Evolutionary conservation across 2,888 invertebrate species (phyloP), one percentile per base, ranked within the genome.

Genomic region (Polietes domitor): DNA sequence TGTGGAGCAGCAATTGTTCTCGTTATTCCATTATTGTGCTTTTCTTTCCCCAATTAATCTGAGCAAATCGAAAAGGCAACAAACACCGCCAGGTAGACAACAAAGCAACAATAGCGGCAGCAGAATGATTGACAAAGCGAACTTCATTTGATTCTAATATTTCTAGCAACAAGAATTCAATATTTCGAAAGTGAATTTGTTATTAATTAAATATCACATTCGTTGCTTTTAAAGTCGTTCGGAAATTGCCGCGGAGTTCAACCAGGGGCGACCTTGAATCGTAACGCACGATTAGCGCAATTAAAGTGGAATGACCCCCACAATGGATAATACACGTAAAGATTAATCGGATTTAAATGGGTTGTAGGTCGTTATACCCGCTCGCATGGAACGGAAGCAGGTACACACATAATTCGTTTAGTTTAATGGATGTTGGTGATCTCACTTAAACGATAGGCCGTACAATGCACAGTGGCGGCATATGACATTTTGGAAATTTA

Each of bases 251-350:
- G 19, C 15, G 58, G 26, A 5, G 37, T 72, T 68, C 15, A 43
- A 28, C 32, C 43, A 61, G 47, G 15, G 28, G 43, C 17, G 17
- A 71, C 77, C 77, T 77, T 77, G 61, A 77, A 61, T 28, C 47
- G 21, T 21, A 77, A 77, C 47, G 32, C 65, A 65, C 37, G 24
- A 32, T 47, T 43, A 26, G 37, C 37, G 32, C n/a, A 43, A 65
- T 70, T 70, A 28, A 70, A 47, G 77, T 77, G 70, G 53, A 58
- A 70, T 77, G 47, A 76, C 68, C 65, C 76, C 65, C 12, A 41
- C 12, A 15, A 58, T 10, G 17, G 61, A 58, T 73, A 28, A 43
- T 12, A 43, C 32, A 21, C 19, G 17, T 19, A 24, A 73, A 61
- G 61, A 28, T 26, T 58, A 17, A 47, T 43, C 47, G 21, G 12